Evolutionary conservation across 2,888 invertebrate genomes (phyloP), one percentile per base, ranked within the genome.

Genomic region (Coelopa pilipes): DNA sequence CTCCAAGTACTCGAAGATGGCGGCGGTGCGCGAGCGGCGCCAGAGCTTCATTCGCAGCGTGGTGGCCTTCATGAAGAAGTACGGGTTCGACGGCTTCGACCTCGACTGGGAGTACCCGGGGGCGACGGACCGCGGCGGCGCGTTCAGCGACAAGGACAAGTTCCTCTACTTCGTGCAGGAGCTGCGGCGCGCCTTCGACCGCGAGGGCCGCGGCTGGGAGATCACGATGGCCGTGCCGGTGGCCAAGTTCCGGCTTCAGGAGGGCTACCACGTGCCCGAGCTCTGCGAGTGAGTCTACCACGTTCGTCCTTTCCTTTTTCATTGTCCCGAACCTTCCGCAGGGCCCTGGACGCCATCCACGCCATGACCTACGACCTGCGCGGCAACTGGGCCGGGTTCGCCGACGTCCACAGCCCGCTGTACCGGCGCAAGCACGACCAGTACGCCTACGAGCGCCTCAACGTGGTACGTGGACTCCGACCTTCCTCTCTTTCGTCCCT

Each of bases 91-190:
- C 82, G 96, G 96, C 0, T 92, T 96, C 81, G 96, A 96, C 83
- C 89, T 96, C 81, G 96, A 96, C 83, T 96, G 96, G 96, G 96
- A 96, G 86, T 96, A 96, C 84, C 96, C 96, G 1, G 96, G 94
- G 0, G 96, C 96, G 0, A 91, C 94, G 0, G 96, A 96, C 86
- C 91, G 96, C 47, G 95, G 95, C 10, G 96, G 96, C 53, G 92
- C 91, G 73, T 95, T 91, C 86, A 91, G 93, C 13, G 96, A 96
- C 87, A 96, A 95, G 86, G 93, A 96, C 81, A 90, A 90, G 76
- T 96, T 96, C 88, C 89, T 94, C 55, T 95, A 91, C 84, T 92
- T 95, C 77, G 95, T 95, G 0, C 92, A 96, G 83, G 96, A 96
- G 85, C 82, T 96, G 78, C 89, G 92, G 77, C 89, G 93, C 34